These are phyloP conservation scores for Jaculus jaculus DNA, from an alignment of 2,113 vertebrate species.

Conservation along the genomic window DNA sequence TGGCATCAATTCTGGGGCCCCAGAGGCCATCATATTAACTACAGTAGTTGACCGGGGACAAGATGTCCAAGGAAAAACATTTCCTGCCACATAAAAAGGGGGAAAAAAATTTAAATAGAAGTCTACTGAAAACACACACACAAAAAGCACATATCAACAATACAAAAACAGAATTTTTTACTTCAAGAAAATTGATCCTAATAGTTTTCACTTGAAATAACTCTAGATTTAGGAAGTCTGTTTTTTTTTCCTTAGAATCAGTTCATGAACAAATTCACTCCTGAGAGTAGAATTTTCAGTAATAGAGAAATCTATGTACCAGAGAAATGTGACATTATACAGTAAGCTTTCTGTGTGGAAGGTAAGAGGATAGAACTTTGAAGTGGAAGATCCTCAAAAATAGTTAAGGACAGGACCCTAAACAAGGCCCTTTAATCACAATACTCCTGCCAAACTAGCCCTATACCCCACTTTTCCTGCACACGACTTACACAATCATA, in stretches of 20 bases:
- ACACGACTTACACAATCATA: not conserved
- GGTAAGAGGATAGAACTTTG: not conserved
- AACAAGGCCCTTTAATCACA: not conserved
- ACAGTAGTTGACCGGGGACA: constrained; percentile 16
- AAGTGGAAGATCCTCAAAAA: not conserved
- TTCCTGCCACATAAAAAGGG: constrained; percentile 21
- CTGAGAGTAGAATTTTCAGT: not conserved
- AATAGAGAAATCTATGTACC: not conserved
- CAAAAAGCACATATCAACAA: constrained; percentile 5
- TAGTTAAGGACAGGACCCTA: not conserved
- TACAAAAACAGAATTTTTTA: constrained; percentile 24
- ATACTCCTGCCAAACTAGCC: not conserved
- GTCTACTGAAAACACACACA: constrained; percentile 46
- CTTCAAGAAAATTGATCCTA: not conserved
- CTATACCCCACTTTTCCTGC: not conserved
- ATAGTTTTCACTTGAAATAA: constrained; percentile 46
- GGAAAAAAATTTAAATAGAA: constrained; percentile 36
- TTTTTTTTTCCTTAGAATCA: not conserved
- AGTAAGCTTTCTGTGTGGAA: not conserved
- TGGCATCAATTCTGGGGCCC: not conserved
- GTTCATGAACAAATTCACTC: not conserved
- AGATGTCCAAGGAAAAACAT: constrained; percentile 49
- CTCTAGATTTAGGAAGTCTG: not conserved
- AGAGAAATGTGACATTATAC: not conserved
- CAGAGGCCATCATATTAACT: not conserved